Percentiles rank a stretch among this genome's conserved stretches.
phyloP scores from a whole-genome alignment of 2,113 vertebrate species.

The Istiophorus platypterus region DNA sequence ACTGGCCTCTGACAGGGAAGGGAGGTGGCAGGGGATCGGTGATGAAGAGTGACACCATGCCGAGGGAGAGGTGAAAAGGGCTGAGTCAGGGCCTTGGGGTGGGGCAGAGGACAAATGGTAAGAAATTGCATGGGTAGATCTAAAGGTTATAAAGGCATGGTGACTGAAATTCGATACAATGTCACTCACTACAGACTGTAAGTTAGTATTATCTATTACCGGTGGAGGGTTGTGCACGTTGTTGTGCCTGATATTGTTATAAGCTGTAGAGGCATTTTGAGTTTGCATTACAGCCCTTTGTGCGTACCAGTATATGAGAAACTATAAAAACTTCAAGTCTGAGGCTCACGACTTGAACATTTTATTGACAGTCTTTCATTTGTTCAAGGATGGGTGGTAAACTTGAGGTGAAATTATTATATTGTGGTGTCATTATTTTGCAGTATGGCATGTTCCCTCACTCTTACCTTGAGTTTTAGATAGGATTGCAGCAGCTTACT shows the following conservation, averaged over 20 bases:
- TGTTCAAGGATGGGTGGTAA: not conserved
- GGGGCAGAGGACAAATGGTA: slow-evolving; percentile 8
- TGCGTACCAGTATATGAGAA: too few relatives aligned
- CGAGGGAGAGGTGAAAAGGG: slow-evolving; percentile 32
- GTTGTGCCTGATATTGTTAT: not conserved
- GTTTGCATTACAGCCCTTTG: too few relatives aligned
- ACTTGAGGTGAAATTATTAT: not conserved
- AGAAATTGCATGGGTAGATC: slow-evolving; percentile 10
- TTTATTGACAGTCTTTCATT: not conserved
- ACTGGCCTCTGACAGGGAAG: slow-evolving; percentile 30
- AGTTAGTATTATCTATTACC: not conserved
- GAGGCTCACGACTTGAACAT: not conserved
- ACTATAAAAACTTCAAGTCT: too few relatives aligned
- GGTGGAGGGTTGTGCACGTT: not conserved
- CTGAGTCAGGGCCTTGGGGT: slow-evolving; percentile 44
- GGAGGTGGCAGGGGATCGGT: slow-evolving; percentile 10
- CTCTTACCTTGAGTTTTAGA: not conserved
- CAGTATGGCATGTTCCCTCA: not conserved
- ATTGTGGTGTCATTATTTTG: not conserved
- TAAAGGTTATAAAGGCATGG: not conserved
- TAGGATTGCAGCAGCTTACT: not conserved
- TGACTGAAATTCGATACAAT: slow-evolving; percentile 15
- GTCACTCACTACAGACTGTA: not conserved
- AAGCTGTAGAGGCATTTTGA: not conserved
- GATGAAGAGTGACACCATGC: slow-evolving; percentile 43